phyloP scores from a whole-genome alignment of 2,797 vertebrate species.

The Bovichtus variegatus region DNA sequence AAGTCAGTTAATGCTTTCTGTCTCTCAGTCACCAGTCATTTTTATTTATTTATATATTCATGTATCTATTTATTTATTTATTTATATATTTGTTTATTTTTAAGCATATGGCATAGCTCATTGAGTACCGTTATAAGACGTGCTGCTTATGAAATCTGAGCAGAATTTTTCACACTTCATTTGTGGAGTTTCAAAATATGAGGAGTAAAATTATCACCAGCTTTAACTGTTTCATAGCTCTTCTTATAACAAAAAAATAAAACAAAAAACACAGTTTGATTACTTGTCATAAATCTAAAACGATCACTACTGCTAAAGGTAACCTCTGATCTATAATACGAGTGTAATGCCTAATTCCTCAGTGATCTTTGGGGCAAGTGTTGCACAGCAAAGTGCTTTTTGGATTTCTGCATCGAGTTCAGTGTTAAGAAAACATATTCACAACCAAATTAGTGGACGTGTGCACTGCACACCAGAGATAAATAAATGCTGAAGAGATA shows the following conservation, averaged over 20 bases:
- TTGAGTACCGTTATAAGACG: conserved; percentile 34
- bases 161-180: conserved; percentile 40
- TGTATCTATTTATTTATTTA: conserved; percentile 29
- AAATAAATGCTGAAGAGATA: conserved; percentile 63
- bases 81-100: conserved; percentile 41
- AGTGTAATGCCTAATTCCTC: conserved; percentile 51
- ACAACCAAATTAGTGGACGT: conserved; percentile 55
- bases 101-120: conserved; percentile 57
- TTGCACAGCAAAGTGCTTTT: conserved; percentile 74
- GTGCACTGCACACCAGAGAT: conserved; percentile 58
- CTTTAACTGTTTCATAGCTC: conserved; percentile 29
- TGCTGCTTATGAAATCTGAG: conserved; percentile 50
- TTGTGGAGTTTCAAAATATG: conserved; percentile 21
- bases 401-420: conserved; percentile 75
- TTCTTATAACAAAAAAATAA: conserved; percentile 48
- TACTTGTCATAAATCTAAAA: conserved; percentile 34
- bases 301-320: conserved; percentile 38
- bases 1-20: conserved; percentile 66
- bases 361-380: conserved; percentile 74
- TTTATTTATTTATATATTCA: conserved; percentile 26
- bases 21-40: conserved; percentile 37
- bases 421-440: conserved; percentile 69
- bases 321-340: conserved; percentile 32
- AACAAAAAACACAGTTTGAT: conserved; percentile 33
- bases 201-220: conserved; percentile 44